These are phyloP conservation scores for Harlomillsia oculata DNA, from an alignment of 1,140 invertebrate genomes.

Conservation along the genomic window DNA sequence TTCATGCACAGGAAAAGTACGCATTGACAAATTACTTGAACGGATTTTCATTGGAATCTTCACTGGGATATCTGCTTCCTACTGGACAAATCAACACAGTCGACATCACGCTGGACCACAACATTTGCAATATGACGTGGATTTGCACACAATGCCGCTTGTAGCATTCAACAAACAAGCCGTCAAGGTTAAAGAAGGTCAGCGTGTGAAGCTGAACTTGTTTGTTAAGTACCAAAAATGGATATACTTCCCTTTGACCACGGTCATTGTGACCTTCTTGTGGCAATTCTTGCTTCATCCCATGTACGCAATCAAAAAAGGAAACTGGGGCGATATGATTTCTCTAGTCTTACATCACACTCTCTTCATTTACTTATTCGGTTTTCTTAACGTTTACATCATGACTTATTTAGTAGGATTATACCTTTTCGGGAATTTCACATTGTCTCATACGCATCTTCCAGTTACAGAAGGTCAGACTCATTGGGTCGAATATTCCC, in stretches of 20 bases:
- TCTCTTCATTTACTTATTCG: constrained; percentile 1
- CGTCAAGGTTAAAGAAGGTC: not conserved
- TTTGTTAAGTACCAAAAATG: not conserved
- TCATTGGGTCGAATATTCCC: constrained; percentile 21
- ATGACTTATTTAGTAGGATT: not conserved
- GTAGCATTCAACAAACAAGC: constrained; percentile 8
- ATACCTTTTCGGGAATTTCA: constrained; percentile 3
- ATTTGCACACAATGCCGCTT: constrained; percentile 11
- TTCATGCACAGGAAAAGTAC: constrained; percentile 3
- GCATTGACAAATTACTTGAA: constrained; percentile 1
- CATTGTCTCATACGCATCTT: constrained; percentile 11
- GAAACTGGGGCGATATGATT: not conserved
- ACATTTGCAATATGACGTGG: constrained; percentile 4
- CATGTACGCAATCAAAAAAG: not conserved
- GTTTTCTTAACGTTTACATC: not conserved
- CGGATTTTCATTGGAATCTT: not conserved
- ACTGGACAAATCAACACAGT: constrained; percentile 9
- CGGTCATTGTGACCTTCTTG: not conserved
- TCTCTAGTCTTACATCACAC: not conserved
- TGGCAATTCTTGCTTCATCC: constrained; percentile 1
- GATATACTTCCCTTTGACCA: not conserved
- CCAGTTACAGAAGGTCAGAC: not conserved
- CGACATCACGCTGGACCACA: constrained; percentile 19
- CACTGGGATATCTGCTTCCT: not conserved
- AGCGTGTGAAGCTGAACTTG: too few species aligned